Base-by-base conservation (phyloP, 2,113 vertebrate genomes). In the Gobio gobio region DNA sequence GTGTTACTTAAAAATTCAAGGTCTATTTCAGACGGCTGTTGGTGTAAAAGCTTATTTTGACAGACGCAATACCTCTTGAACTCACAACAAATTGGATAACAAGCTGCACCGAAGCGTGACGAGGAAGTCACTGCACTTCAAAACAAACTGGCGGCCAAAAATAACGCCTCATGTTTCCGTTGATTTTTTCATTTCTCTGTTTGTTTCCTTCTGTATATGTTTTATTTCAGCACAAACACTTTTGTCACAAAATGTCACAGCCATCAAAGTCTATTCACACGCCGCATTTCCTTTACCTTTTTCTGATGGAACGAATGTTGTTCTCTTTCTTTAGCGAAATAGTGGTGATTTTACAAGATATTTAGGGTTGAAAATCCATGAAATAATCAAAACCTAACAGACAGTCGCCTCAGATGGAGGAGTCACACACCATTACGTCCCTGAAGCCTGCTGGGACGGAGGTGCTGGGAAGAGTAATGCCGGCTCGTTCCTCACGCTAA, bases 391-490 rank as follows among this genome's bases (percentile, higher is more conserved):
- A 58, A 49, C 78, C 26, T 54, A 68, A 20, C 61, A 83, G 61
- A 76, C 47, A 54, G 72, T 78, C 36, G 8, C 51, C 73, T 87
- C 58, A 80, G 58, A 82, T 85, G 73, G 66, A 61, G 58, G 43
- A 63, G 64, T 79, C 78, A 87, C 86, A 77, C 58, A 68, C 40
- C 58, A 87, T 84, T 87, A 78, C 49, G 58, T 59, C 83, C 9
- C 10, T 76, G 47, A 77, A 36, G 45, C 8, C 77, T 68, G 72
- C 59, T 49, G 86, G 51, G 63, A 87, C 10, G 8, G 26, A 72
- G 47, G 59, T 75, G 51, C 45, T 33, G 54, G 33, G 26, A 64
- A 80, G 76, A 87, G 40, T 47, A 68, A 84, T 24, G 33, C n/a
- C 22, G 29, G 24, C 47, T 76, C 49, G 3, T 33, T 76, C 26